Evolutionary conservation across 2,113 vertebrate species (phyloP), one percentile per base, ranked within the genome.

Genomic region (Psilopogon haemacephalus): DNA sequence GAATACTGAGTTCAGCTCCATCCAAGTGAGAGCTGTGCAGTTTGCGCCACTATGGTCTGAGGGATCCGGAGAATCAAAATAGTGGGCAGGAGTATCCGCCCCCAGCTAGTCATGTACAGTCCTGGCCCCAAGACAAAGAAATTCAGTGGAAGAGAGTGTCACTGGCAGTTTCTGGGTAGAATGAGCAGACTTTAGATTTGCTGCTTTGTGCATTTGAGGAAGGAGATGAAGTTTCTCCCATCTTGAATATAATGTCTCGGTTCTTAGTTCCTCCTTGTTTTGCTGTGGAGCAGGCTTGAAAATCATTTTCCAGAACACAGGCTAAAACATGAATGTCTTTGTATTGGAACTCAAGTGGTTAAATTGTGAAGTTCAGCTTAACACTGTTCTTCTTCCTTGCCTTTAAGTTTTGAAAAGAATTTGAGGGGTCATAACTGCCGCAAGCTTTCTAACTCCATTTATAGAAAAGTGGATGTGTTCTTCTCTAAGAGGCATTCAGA

Each of bases 201-300:
- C 17, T 9, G 9, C 32, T 88, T 89, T 4, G 1, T 59, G 67
- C 17, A 12, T 69, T 69, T 90, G 59, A 68, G 58, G 67, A 55
- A 37, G 9, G 46, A 20, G 4, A 19, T 30, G 18, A 19, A 13
- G 7, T 68, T 21, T 88, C 52, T 87, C 19, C 69, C 26, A 20
- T 69, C 48, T 75, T 59, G 24, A 65, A 30, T 60, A n/a, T 48
- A 46, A 65, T 32, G 37, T 28, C 21, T 82, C 4, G 2, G 28
- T 74, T 78, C 48, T 65, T 86, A 44, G 42, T 84, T 86, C 44
- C 42, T 86, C 67, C 65, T 76, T 69, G 30, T 38, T 91, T 91
- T 87, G 50, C 54, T 48, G 0, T 37, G 38, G 82, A 91, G 37
- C 67, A 89, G 59, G 59, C 30, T 70, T 55, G 64, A 40, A 85